Evolutionary conservation across 2,797 vertebrate species (phyloP).

Genomic region (Gambusia yucatana): DNA sequence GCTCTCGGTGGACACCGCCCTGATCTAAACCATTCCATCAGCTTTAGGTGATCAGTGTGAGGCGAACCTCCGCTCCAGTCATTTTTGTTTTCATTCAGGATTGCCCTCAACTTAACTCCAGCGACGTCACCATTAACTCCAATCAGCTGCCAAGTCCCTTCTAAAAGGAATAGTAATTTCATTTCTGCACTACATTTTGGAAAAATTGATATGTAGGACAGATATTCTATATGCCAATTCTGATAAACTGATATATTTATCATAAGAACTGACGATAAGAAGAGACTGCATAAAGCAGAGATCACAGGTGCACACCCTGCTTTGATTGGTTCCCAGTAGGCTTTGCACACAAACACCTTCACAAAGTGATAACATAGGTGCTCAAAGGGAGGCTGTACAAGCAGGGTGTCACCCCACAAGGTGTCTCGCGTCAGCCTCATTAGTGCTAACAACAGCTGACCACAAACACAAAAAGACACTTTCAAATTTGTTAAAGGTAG

Average conservation of each 20-base stretch:
- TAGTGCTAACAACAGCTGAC: slow-evolving; percentile 49
- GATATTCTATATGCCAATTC: not conserved
- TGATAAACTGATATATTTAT: slow-evolving; percentile 9
- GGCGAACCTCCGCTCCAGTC: not conserved
- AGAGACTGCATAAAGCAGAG: slow-evolving; percentile 31
- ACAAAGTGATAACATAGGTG: slow-evolving; percentile 18
- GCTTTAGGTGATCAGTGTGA: not conserved
- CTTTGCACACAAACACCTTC: slow-evolving; percentile 44
- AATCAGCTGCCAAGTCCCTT: not conserved
- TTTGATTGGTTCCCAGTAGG: slow-evolving; percentile 78
- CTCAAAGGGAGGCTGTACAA: slow-evolving; percentile 32
- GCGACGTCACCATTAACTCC: not conserved
- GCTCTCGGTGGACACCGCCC: not conserved
- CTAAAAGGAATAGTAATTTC: not conserved
- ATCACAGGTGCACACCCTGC: slow-evolving; percentile 69
- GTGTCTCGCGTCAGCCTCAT: slow-evolving; percentile 49
- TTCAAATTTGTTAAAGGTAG: slow-evolving; percentile 8
- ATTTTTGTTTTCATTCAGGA: not conserved
- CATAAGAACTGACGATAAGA: slow-evolving; percentile 10
- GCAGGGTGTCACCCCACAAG: slow-evolving; percentile 37
- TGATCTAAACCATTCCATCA: not conserved
- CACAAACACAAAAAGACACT: slow-evolving; percentile 22
- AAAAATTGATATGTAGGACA: not conserved
- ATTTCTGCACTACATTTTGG: not conserved
- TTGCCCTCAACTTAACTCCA: not conserved